Conservation (phyloP, 1,140 invertebrate species). For the Drosophila gunungcola region DNA sequence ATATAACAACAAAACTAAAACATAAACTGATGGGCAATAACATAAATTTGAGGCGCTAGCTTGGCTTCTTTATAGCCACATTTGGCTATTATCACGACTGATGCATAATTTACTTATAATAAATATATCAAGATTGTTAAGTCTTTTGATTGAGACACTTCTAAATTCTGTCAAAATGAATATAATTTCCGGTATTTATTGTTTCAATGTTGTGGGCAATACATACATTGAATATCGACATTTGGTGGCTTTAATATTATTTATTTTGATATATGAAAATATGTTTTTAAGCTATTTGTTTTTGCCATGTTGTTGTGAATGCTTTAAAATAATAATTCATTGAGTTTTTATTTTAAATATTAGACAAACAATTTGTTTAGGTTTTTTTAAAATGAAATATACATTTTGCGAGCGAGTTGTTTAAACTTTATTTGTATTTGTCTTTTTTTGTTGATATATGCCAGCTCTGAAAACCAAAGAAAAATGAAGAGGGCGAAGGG, state of each 20-base stretch:
- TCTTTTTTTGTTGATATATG: background rate
- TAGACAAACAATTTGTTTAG: background rate
- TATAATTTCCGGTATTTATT: no score
- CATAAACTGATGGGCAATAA: constrained; percentile 7
- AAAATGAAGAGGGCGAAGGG: constrained; percentile 3
- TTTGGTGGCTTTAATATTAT: no score
- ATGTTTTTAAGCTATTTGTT: background rate
- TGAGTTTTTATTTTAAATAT: background rate
- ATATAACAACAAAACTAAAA: constrained; percentile 6
- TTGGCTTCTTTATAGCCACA: background rate
- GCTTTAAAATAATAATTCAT: background rate
- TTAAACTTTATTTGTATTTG: background rate
- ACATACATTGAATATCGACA: no score
- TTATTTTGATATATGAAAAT: no score
- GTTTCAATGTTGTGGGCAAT: no score
- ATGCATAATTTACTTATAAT: no score
- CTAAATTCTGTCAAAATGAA: no score
- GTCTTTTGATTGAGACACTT: no score
- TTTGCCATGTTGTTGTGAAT: background rate
- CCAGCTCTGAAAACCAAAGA: background rate
- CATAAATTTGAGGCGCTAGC: background rate
- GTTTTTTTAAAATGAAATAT: background rate
- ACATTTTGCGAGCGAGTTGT: background rate
- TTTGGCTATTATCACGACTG: no score
- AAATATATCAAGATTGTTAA: no score